Conservation (phyloP, 2,888 invertebrate genomes). For the Steinernema scapterisci region DNA sequence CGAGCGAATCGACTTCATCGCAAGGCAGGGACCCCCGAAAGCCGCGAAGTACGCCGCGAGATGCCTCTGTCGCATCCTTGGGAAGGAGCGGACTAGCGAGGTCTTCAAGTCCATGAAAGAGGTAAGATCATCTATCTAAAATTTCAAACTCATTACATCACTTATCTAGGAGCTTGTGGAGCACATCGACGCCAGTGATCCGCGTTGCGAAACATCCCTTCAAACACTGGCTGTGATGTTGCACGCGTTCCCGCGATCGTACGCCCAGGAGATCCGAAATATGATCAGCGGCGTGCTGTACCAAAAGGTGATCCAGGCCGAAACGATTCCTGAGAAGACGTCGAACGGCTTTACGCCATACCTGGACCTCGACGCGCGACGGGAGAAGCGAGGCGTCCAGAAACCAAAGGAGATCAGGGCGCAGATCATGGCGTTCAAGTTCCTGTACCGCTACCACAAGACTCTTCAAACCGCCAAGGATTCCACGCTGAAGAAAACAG, state of each 20-base stretch:
- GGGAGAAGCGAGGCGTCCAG: neutral
- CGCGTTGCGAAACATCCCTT: neutral
- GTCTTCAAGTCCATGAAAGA: neutral
- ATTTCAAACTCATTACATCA: neutral
- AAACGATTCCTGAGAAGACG: neutral
- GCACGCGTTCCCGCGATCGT: neutral
- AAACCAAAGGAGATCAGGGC: neutral
- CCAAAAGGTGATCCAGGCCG: neutral
- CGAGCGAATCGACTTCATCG: neutral
- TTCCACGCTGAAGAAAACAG: neutral
- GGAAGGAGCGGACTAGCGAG: neutral
- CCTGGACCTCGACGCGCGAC: neutral
- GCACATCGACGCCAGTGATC: conserved; percentile 1
- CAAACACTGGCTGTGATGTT: neutral
- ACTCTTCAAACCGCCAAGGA: neutral
- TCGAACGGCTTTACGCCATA: neutral
- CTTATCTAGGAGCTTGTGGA: neutral
- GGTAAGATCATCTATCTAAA: neutral
- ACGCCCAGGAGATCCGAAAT: neutral
- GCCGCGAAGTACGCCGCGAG: conserved; percentile 6
- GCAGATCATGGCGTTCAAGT: conserved; percentile 13
- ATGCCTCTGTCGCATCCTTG: neutral
- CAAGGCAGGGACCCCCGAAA: neutral
- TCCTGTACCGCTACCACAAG: conserved; percentile 13
- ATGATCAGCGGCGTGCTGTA: neutral